Percentiles rank a stretch among this genome's conserved stretches.
Conservation (phyloP, 2,888 invertebrate genomes). For the Synanthedon tipuliformis region DNA sequence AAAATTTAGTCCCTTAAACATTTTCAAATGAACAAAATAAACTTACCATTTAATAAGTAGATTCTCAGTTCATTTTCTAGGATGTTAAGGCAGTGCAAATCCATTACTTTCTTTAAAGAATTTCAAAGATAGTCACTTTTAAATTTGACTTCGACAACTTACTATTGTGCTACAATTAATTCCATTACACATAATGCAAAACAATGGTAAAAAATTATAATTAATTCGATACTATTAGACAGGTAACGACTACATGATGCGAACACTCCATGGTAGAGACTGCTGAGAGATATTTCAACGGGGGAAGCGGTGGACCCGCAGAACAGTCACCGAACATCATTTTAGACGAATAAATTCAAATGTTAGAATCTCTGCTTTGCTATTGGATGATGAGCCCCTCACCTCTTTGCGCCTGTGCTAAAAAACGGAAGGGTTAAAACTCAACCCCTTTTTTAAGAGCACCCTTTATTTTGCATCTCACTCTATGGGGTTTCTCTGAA, state of each 20-base stretch:
- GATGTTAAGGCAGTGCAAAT: no score
- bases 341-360: slow-evolving; percentile 52
- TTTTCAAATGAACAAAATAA: no score
- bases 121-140: no score
- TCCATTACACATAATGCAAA: no score
- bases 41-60: no score
- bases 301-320: slow-evolving; percentile 19
- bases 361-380: slow-evolving; percentile 39
- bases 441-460: slow-evolving; percentile 50
- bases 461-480: slow-evolving; percentile 39
- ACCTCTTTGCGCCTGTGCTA: slow-evolving; percentile 66
- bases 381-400: slow-evolving; percentile 53
- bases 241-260: not conserved
- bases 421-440: slow-evolving; percentile 63
- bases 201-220: not conserved
- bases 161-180: no score
- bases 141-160: no score
- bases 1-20: no score
- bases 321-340: slow-evolving; percentile 21
- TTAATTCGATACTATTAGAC: not conserved
- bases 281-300: slow-evolving; percentile 16
- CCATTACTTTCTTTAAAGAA: no score
- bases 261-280: not conserved
- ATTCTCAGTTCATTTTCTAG: no score
- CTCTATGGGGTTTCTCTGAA: slow-evolving; percentile 2